Base-by-base conservation (phyloP, 2,113 vertebrate genomes). In the Burhinus oedicnemus region DNA sequence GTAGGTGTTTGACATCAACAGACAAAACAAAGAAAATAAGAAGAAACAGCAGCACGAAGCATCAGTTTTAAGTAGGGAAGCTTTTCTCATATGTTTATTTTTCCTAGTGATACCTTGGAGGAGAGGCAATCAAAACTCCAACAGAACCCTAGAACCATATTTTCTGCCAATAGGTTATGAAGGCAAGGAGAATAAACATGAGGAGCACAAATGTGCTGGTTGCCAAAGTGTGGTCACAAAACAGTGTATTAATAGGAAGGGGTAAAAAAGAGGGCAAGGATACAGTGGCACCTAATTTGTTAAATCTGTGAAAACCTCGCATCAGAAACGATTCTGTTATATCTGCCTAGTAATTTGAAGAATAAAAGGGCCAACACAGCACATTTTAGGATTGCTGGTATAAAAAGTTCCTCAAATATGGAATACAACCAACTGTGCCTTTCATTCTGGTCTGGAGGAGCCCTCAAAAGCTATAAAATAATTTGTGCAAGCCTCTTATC, bases 131-230 rank as follows among this genome's bases (percentile, higher is more conserved):
- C 7, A 64, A 86, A 81, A 78, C 19, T 66, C 40, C 44, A 68
- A 0, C 0, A 0, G 12, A 86, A 58, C 61, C 34, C 19, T 72
- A 82, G 40, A 92, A 60, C 4, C 0, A 0, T 23, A 26, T 65
- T 85, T 95, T 85, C 61, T 89, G 57, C 19, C 27, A 79, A 14
- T 29, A 20, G 3, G 3, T 45, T 69, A 52, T 42, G 40, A 72
- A 82, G 54, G 9, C 25, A 91, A 89, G 77, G 69, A 79, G n/a
- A 75, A 71, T 47, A 72, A 95, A 58, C 14, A 21, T 4, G 15
- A 77, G 20, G 58, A 83, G 11, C n/a, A 87, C 15, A 60, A 66
- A 52, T 29, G 8, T 57, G 36, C 8, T 65, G 11, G 20, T 36
- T 90, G 11, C 12, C 76, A 76, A 89, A 72, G 34, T 8, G 16